Conservation (phyloP, 2,888 invertebrate genomes). For the Drosophila testacea region DNA sequence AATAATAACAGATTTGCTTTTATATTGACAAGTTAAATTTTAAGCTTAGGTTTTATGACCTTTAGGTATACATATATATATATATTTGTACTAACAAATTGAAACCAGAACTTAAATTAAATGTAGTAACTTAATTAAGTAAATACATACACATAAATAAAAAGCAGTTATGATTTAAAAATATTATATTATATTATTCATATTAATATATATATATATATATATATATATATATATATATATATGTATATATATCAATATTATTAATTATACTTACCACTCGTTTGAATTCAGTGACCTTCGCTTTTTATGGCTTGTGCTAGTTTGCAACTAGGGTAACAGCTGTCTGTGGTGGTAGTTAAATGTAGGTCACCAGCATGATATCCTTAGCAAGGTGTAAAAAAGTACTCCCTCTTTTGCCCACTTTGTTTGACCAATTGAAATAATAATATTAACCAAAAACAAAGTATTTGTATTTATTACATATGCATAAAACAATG, state of each 20-base stretch:
- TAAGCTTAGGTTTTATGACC: background rate
- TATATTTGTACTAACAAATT: background rate
- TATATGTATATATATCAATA: background rate
- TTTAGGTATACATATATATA: background rate
- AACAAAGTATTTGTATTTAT: slow-evolving; percentile 1
- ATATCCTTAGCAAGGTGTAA: slow-evolving; percentile 52
- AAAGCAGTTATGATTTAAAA: too few relatives aligned
- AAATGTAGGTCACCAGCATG: slow-evolving; percentile 69
- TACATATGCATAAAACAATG: background rate
- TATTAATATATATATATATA: background rate
- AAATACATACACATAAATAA: background rate
- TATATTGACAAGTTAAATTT: background rate
- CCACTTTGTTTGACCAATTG: slow-evolving; percentile 15
- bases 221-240: background rate
- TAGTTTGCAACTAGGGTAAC: slow-evolving; percentile 37
- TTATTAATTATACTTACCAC: slow-evolving; percentile 39
- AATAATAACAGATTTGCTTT: background rate
- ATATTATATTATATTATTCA: background rate
- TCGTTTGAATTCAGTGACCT: slow-evolving; percentile 41
- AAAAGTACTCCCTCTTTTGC: slow-evolving; percentile 23
- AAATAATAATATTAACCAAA: slow-evolving; percentile 22
- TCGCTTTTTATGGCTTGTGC: slow-evolving; percentile 46
- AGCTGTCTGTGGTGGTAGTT: slow-evolving; percentile 41
- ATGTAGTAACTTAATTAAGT: background rate
- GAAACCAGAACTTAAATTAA: background rate